A percentile compares a stretch with the other conserved stretches of the same genome.
Conservation (phyloP, 2,113 vertebrate species). For the Microtus ochrogaster region DNA sequence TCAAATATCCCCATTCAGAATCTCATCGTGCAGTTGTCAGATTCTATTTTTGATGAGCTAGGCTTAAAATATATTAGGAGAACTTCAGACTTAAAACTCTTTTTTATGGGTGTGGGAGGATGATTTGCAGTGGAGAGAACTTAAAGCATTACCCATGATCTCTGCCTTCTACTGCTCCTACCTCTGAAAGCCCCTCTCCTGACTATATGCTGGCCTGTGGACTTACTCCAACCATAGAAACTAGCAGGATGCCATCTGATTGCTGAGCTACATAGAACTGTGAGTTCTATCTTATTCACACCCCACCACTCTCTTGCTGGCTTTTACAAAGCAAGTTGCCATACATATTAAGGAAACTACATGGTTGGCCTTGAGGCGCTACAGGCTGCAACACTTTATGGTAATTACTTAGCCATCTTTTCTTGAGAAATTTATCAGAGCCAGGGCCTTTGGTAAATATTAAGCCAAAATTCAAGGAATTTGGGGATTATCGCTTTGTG, state of each 20-base stretch:
- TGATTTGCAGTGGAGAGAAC: background rate
- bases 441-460: no score
- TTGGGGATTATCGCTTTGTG: no score
- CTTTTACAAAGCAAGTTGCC: background rate
- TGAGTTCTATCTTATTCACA: background rate
- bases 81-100: background rate
- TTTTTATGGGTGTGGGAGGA: background rate
- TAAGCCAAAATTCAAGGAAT: no score
- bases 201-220: background rate
- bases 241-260: background rate
- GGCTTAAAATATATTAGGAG: conserved; percentile 18
- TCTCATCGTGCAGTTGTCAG: background rate
- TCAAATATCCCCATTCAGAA: background rate
- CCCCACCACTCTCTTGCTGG: background rate
- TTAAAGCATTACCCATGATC: background rate
- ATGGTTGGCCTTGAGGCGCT: background rate
- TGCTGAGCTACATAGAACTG: background rate
- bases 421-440: no score
- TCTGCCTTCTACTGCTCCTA: background rate
- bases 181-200: background rate
- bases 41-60: conserved; percentile 46
- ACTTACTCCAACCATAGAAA: background rate
- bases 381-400: no score
- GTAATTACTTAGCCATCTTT: no score
- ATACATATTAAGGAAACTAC: background rate